Base-by-base conservation (phyloP, 2,797 vertebrate genomes). In the Luscinia luscinia region DNA sequence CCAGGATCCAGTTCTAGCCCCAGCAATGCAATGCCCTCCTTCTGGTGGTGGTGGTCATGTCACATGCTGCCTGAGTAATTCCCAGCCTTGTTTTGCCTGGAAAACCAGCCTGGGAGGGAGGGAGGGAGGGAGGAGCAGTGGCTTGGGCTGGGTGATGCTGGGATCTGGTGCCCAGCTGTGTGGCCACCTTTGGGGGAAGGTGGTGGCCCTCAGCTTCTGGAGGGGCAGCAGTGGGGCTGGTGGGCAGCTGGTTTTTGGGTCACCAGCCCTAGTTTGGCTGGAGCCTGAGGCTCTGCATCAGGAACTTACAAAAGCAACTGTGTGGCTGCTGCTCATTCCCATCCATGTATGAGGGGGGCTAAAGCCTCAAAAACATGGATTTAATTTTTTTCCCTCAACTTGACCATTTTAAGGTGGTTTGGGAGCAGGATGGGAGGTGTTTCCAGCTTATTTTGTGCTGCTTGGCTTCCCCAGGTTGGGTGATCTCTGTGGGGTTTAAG, bases 61-160 rank as follows among this genome's bases (percentile, higher is more conserved):
- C 90, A 85, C 94, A 84, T 93, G 90, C 63, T 90, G 88, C 73
- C 52, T 83, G 76, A 88, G 74, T 76, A 77, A 83, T 90, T 92
- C 90, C 81, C 68, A 34, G 34, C 85, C 84, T 78, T 24, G 73
- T 41, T 90, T 69, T 91, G 93, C 92, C 75, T 93, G 81, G 94
- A 93, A 94, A 95, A 95, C 40, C 19, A 17, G 69, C 93, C 89
- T 75, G 46, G 61, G 62, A 77, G 49, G 70, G 38, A 79, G 74
- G 77, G 48, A 78, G 38, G 1, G 49, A 78, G 69, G 61, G 62
- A 77, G 57, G 77, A 82, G 59, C 15, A 5, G 2, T 55, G 85
- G 20, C 14, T 86, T 78, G 2, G 24, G 64, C 61, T 61, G 85
- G 54, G 22, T 23, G 57, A 23, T 66, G 55, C 34, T 5, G 36